Evolutionary conservation across 2,797 vertebrate genomes (phyloP).

Genomic region (Allobates femoralis): DNA sequence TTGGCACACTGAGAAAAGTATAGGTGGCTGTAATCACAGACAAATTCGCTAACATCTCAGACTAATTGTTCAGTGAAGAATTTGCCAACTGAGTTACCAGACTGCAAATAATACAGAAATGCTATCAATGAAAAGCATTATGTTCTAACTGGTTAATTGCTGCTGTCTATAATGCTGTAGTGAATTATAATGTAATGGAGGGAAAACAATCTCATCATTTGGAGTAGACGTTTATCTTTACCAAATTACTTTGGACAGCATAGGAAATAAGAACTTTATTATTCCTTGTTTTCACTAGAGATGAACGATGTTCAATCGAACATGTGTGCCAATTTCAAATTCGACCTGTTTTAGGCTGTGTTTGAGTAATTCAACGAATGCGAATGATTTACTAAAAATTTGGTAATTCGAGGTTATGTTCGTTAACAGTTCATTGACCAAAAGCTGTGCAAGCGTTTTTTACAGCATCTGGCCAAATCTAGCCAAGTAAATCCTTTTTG

Average conservation of each 20-base stretch:
- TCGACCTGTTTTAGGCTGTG: too few relatives aligned
- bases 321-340: too few relatives aligned
- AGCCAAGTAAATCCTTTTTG: too few relatives aligned
- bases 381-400: too few relatives aligned
- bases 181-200: not conserved
- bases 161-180: not conserved
- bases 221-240: not conserved
- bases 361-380: too few relatives aligned
- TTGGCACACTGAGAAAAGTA: not conserved
- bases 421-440: too few relatives aligned
- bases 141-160: not conserved
- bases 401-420: too few relatives aligned
- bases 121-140: conserved; percentile 20
- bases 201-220: not conserved
- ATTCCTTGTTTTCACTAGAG: not conserved
- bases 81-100: not conserved
- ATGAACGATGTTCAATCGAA: too few relatives aligned
- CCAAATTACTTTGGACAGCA: not conserved
- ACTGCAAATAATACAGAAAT: conserved; percentile 20
- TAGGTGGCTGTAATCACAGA: not conserved
- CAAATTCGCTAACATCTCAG: not conserved
- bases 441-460: too few relatives aligned
- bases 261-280: not conserved
- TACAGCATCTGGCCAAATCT: too few relatives aligned
- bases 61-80: not conserved